A percentile compares a stretch with the other conserved stretches of the same genome.
Conservation (phyloP, 2,797 vertebrate species). For the Gorsachius magnificus region DNA sequence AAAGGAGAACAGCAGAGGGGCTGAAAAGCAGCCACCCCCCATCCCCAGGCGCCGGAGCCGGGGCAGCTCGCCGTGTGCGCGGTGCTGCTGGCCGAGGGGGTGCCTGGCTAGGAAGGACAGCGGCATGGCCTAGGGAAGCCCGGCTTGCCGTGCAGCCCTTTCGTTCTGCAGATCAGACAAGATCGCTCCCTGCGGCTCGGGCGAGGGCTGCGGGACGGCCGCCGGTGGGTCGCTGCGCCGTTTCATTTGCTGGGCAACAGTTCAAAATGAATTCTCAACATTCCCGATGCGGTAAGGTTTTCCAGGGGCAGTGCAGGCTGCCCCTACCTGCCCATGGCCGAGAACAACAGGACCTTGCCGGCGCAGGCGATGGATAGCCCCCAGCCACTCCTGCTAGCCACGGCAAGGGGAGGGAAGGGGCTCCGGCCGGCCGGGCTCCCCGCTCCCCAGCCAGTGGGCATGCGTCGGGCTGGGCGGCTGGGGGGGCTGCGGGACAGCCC, state of each 20-base stretch:
- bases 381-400: neutral
- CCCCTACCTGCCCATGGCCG: neutral
- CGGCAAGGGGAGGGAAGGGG: constrained; percentile 12
- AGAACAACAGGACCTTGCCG: constrained; percentile 5
- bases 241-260: accelerated
- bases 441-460: neutral
- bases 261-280: accelerated
- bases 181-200: neutral
- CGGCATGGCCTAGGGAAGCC: no score
- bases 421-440: neutral
- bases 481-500: neutral
- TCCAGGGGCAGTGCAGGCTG: neutral
- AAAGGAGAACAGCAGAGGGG: neutral
- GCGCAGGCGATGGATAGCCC: constrained; percentile 41
- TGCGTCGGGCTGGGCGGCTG: neutral
- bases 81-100: no score
- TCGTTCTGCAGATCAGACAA: neutral
- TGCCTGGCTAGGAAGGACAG: no score
- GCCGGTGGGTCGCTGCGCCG: accelerated
- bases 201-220: accelerated
- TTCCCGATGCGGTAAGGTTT: neutral
- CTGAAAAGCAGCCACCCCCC: neutral
- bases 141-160: neutral
- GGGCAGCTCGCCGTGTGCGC: no score
- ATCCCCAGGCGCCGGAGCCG: accelerated